Base-by-base conservation (phyloP, 2,797 vertebrate genomes). In the Acrocephalus scirpaceus region DNA sequence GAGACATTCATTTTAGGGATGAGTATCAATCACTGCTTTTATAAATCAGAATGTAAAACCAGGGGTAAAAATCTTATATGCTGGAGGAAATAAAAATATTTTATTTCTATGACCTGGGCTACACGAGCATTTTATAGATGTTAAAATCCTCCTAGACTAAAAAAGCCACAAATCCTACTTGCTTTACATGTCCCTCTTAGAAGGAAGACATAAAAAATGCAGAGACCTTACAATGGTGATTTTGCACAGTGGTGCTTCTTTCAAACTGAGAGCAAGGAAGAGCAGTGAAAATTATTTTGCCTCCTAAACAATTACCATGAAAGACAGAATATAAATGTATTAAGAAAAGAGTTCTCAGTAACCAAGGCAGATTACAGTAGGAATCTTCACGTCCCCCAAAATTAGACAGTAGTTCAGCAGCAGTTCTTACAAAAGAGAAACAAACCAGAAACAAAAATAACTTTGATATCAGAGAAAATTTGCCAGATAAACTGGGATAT, bases 391-490 rank as follows among this genome's bases (percentile, higher is more conserved):
- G 26, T 74, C 69, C 69, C 82, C 60, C 38, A 88, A 87, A 84
- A 92, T 25, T 62, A 79, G 25, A 34, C 27, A 88, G 58, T 7
- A 70, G 60, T 58, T 83, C 53, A 90, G 65, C 30, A 79, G 70
- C 54, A 92, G 60, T 60, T 91, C 38, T 87, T 42, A 64, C 5
- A 91, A 82, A 92, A 85, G 16, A 92, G 26, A 73, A 89, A 89
- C 71, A 91, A 82, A 92, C 82, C 15, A 92, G 26, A 70, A 89
- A 89, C 71, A 92, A 93, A 87, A 60, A 7, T 23, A 69, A 57
- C 45, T 87, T 82, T 64, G 60, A 92, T 95, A 77, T 92, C 67
- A 74, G 29, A 79, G 56, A 79, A 76, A 74, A 74, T 95, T 79
- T 87, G 16, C 45, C 17, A 76, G 57, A 42, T 91, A 83, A 89